Percentiles rank a stretch among this genome's conserved stretches.
Conservation (phyloP, 92 coral and sea anemone genomes). For the Meandrina meandrites region DNA sequence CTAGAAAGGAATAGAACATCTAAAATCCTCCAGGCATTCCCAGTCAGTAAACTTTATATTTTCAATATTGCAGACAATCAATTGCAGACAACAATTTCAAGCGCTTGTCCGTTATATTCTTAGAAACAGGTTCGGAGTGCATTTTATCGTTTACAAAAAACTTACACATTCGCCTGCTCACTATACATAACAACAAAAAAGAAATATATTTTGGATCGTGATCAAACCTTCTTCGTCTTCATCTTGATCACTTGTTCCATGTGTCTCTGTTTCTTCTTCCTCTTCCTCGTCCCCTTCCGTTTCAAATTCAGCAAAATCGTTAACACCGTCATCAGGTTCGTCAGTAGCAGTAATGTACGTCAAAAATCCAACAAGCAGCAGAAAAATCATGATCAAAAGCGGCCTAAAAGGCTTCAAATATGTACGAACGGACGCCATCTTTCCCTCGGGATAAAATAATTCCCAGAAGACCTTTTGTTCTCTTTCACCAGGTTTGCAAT, state of each 20-base stretch:
- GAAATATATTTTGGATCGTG: background rate
- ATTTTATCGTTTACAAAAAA: background rate
- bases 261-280: slow-evolving; percentile 67
- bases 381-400: slow-evolving; percentile 69
- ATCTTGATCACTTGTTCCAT: slow-evolving; percentile 36
- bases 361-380: slow-evolving; percentile 74
- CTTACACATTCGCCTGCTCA: background rate
- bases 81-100: background rate
- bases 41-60: background rate
- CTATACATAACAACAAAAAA: background rate
- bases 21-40: background rate
- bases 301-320: slow-evolving; percentile 99
- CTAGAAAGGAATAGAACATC: background rate
- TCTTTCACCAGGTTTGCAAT: background rate
- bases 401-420: slow-evolving; percentile 78
- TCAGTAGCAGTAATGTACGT: slow-evolving; percentile 78
- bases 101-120: background rate
- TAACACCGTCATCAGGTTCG: slow-evolving; percentile 68
- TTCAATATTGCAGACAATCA: too few relatives aligned
- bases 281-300: slow-evolving; percentile 97
- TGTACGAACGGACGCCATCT: slow-evolving; percentile 72
- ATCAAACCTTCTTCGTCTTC: slow-evolving; percentile 49
- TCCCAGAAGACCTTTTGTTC: slow-evolving; percentile 62
- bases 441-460: background rate
- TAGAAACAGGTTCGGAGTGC: background rate